A percentile compares a stretch with the other conserved stretches of the same genome.
Conservation (phyloP, 2,888 invertebrate species). For the Euspilapteryx auroguttella region DNA sequence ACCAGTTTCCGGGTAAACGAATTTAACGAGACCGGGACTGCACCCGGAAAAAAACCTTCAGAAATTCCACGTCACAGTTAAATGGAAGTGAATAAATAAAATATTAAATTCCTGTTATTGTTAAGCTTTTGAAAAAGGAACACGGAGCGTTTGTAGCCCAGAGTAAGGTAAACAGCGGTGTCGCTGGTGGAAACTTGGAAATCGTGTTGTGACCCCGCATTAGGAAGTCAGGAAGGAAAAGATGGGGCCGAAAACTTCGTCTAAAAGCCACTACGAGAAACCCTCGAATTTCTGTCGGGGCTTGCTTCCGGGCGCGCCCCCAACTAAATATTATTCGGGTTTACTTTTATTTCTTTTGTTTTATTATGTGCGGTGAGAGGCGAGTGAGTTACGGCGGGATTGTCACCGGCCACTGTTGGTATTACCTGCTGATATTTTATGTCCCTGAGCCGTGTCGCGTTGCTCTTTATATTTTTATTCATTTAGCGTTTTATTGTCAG, state of each 20-base stretch:
- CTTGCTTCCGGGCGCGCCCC: no score
- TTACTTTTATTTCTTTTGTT: constrained; percentile 48
- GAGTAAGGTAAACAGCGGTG: constrained; percentile 31
- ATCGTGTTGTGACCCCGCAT: constrained; percentile 30
- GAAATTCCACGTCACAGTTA: no score
- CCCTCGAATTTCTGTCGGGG: constrained; percentile 38
- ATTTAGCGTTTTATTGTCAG: no score
- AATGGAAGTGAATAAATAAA: no score
- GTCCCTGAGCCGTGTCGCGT: background rate
- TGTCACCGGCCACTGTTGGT: background rate
- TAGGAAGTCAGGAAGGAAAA: constrained; percentile 47
- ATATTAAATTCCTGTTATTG: no score
- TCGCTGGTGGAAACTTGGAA: constrained; percentile 36
- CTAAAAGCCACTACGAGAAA: constrained; percentile 22
- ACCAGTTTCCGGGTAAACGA: no score
- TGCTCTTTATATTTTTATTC: no score
- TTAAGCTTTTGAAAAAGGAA: no score
- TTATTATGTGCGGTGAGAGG: constrained; percentile 30
- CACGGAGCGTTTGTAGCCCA: no score
- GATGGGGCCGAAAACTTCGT: no score
- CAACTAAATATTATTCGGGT: constrained; percentile 50
- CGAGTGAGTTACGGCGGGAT: constrained; percentile 1
- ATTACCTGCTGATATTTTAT: background rate
- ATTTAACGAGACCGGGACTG: no score
- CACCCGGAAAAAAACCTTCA: no score